A percentile compares a stretch with the other conserved stretches of the same genome.
phyloP scores from a whole-genome alignment of 2,113 vertebrate genomes.

The Perca flavescens region DNA sequence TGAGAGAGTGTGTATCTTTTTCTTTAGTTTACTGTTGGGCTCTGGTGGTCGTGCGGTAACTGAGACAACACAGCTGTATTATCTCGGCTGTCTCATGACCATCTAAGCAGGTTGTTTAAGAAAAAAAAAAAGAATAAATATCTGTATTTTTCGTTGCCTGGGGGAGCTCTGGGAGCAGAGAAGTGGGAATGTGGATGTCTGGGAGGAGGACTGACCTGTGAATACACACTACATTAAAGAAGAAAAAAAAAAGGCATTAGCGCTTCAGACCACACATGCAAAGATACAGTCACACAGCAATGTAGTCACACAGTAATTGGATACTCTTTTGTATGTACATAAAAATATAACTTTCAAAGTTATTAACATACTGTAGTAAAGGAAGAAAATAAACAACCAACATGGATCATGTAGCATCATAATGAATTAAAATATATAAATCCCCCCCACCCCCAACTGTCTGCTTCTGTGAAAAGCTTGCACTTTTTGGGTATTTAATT shows the following conservation, averaged over 20 bases:
- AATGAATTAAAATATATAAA: conserved; percentile 72
- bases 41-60: conserved; percentile 40
- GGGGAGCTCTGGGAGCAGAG: conserved; percentile 35
- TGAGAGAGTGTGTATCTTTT: conserved; percentile 38
- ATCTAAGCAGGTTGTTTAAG: conserved; percentile 24
- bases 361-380: conserved; percentile 74
- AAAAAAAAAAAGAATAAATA: conserved; percentile 13
- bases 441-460: conserved; percentile 34
- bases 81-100: conserved; percentile 32
- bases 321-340: conserved; percentile 79
- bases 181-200: conserved; percentile 27
- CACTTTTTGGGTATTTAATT: background rate
- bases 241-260: conserved; percentile 36
- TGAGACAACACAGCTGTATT: conserved; percentile 57
- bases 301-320: conserved; percentile 69
- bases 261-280: conserved; percentile 61
- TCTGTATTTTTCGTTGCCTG: conserved; percentile 45
- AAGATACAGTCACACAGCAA: conserved; percentile 54
- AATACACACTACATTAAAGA: conserved; percentile 69
- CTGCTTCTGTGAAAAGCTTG: conserved; percentile 50
- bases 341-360: conserved; percentile 65
- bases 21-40: conserved; percentile 28
- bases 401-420: conserved; percentile 73
- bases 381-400: conserved; percentile 56
- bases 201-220: conserved; percentile 64